Conservation (phyloP, 1,140 invertebrate genomes). For the Drosophila nebulosa region DNA sequence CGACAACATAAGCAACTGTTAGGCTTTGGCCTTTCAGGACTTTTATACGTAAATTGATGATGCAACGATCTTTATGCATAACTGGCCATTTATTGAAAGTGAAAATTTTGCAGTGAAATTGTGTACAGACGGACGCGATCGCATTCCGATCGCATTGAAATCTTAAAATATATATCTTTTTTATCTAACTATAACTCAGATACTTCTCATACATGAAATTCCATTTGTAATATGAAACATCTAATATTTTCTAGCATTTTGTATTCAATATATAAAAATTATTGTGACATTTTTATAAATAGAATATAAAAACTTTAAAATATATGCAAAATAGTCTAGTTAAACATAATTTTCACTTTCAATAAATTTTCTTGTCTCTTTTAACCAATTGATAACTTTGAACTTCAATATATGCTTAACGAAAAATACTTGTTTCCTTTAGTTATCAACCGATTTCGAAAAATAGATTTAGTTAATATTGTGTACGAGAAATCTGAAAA, state of each 20-base stretch:
- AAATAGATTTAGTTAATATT: neutral
- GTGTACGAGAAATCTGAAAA: neutral
- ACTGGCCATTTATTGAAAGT: neutral
- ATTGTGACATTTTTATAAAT: no score
- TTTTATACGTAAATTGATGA: neutral
- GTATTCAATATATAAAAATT: neutral
- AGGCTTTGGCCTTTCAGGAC: no score
- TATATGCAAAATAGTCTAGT: neutral
- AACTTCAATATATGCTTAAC: neutral
- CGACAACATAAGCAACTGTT: no score
- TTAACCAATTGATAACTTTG: neutral
- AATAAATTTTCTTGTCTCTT: neutral
- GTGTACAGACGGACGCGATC: neutral
- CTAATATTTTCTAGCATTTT: neutral
- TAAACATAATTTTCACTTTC: neutral
- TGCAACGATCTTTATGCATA: neutral
- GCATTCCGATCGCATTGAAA: neutral
- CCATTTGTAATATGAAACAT: neutral
- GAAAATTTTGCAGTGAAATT: neutral
- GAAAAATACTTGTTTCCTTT: neutral
- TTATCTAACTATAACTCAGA: neutral
- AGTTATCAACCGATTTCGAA: neutral
- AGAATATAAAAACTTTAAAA: neutral
- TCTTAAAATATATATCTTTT: neutral
- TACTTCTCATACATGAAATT: neutral